These are phyloP conservation scores for Mya arenaria DNA, from an alignment of 1,140 invertebrate genomes.

Conservation along the genomic window DNA sequence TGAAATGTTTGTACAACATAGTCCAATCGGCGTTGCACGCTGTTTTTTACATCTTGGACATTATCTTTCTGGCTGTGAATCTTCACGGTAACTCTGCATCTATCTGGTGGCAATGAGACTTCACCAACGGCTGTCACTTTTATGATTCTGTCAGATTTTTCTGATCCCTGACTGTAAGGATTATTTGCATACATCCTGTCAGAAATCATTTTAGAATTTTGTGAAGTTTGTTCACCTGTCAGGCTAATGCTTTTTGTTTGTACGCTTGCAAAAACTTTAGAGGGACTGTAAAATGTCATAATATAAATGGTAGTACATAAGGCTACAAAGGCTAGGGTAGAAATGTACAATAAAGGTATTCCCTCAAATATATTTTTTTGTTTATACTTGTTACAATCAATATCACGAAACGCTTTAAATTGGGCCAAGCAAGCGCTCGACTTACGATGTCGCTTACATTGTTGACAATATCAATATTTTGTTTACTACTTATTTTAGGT, in stretches of 20 bases:
- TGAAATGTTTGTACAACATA: conserved; percentile 77
- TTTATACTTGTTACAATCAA: conserved; percentile 47
- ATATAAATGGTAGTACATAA: neutral
- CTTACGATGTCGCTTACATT: neutral
- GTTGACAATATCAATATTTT: neutral
- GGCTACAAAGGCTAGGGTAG: too few relatives aligned
- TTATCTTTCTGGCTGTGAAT: conserved; percentile 72
- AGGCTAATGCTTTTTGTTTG: too few relatives aligned
- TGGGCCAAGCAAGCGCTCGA: neutral
- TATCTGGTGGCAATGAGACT: conserved; percentile 73
- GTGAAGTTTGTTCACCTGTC: too few relatives aligned
- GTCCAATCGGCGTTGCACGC: conserved; percentile 75
- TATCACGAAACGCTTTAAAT: neutral
- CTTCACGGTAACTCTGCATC: conserved; percentile 70
- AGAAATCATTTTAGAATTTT: conserved; percentile 37
- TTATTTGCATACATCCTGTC: conserved; percentile 30
- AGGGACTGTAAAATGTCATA: conserved; percentile 58
- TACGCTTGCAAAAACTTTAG: conserved; percentile 62
- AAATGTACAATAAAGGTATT: too few relatives aligned
- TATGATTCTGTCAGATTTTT: conserved; percentile 66
- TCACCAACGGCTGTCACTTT: conserved; percentile 77
- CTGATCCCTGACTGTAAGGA: conserved; percentile 21
- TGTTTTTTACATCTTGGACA: conserved; percentile 78
- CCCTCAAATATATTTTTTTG: conserved; percentile 4
- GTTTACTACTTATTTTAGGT: too few relatives aligned